Evolutionary conservation across 2,888 invertebrate species (phyloP), one percentile per base, ranked within the genome.

Genomic region (Margaritifera margaritifera): DNA sequence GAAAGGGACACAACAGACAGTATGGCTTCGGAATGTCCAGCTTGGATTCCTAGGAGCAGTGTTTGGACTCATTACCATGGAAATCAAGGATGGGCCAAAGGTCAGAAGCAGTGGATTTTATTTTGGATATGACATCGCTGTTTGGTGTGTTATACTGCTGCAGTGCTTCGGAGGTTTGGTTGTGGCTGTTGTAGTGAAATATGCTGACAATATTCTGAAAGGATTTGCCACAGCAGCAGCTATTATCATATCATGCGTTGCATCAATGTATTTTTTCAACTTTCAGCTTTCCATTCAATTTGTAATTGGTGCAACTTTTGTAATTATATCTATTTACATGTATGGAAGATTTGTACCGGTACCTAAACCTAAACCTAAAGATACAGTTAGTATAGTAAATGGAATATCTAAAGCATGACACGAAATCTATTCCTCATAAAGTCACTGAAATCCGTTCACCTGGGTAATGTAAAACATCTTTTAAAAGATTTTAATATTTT

Each of bases 11-110:
- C 95, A 97, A 79, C 94, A 97, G 77, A 91, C 92, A 2, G 90
- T 93, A 2, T 99, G 99, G 99, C 95, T 99, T 94, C 92, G 99
- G 82, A 99, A 99, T 90, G 95, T 99, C 0, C 99, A 99, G 88
- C 91, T 99, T 67, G 96, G 97, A 84, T 92, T 97, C 65, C 92
- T 98, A 53, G 97, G 98, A 4, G 91, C 99, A 72, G 96, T 99
- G 0, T 94, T 98, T 84, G 97, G 96, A 19, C 88, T 94, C 20
- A 88, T 94, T 20, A 95, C 96, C 2, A 95, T 96, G 89, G 92
- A 94, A 42, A 65, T 87, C 6, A 85, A 88, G 56, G 89, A 90
- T 71, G 83, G 86, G 5, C 65, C 72, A 0, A 72, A 75, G 62
- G 82, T 89, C 1, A 54, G 71, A 11, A 81, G 91, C 19, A 91